Conservation (phyloP, 2,797 vertebrate genomes). For the Hypotaenidia philippensis region DNA sequence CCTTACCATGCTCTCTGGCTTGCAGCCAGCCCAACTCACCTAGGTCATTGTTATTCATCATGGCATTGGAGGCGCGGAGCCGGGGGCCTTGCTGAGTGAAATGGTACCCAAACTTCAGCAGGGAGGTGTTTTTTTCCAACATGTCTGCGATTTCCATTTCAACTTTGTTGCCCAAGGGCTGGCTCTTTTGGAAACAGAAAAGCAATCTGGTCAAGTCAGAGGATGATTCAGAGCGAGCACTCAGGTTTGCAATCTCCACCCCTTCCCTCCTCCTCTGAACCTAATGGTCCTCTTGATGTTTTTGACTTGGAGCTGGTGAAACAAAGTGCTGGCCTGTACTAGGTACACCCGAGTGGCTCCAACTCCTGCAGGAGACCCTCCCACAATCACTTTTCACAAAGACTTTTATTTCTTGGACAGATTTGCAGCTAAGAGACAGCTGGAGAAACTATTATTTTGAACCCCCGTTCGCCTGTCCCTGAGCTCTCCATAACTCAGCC, state of each 20-base stretch:
- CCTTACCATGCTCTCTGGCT: neutral
- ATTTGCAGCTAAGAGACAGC: neutral
- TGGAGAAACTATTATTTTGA: neutral
- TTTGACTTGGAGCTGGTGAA: neutral
- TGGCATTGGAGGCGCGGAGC: slow-evolving; percentile 94
- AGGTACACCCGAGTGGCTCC: neutral
- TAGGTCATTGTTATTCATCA: slow-evolving; percentile 98
- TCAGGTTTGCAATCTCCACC: neutral
- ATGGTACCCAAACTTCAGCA: slow-evolving; percentile 96
- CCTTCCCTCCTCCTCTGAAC: neutral
- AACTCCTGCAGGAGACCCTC: neutral
- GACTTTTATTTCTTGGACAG: neutral
- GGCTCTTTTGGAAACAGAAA: slow-evolving; percentile 85
- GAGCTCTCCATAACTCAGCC: neutral
- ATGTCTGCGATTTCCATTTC: slow-evolving; percentile 99
- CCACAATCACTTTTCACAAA: neutral
- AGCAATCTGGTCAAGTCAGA: neutral
- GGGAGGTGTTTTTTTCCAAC: slow-evolving; percentile 93
- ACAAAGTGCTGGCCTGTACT: neutral
- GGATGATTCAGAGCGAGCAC: accelerated
- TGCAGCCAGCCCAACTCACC: slow-evolving; percentile 81
- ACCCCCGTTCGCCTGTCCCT: neutral
- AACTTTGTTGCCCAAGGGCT: slow-evolving; percentile 96
- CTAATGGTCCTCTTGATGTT: neutral
- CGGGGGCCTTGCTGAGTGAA: slow-evolving; percentile 98